Evolutionary conservation across 2,113 vertebrate species (phyloP), one percentile per base, ranked within the genome.

Genomic region (Orientallactaga bullata): DNA sequence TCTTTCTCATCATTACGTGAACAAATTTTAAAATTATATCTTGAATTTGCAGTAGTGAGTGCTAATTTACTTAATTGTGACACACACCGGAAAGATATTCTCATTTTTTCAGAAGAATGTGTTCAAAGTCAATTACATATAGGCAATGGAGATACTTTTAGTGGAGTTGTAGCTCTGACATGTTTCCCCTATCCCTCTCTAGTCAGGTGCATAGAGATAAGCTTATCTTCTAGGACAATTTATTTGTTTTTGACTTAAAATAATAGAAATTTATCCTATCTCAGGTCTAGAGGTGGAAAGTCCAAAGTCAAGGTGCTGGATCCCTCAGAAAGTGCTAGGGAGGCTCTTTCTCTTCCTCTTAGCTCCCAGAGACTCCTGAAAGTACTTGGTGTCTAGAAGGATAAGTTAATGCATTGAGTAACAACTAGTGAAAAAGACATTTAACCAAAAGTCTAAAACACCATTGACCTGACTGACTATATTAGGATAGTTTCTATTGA

Each of bases 131-230:
- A 79, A 2, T 63, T 92, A 18, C 7, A 28, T 66, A 42, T 83
- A 94, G 83, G 61, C 92, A 96, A 66, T 47, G 63, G 32, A 61
- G 47, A 90, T 51, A 93, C 69, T 58, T 91, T 80, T 61, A 86
- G 21, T 83, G 24, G 63, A 66, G 85, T 18, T 89, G n/a, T 26
- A 84, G 88, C 81, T 94, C 42, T 88, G 55, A 85, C 35, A 23
- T 87, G 42, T 94, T 60, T 12, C 77, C 26, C 39, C 42, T 72
- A 24, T 89, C 37, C 26, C 28, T 80, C 18, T 85, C 76, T 82
- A 30, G n/a, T 71, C 16, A 69, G 28, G 73, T 88, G 58, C 35
- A 89, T 73, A 83, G 80, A 77, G 20, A 94, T 85, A 88, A 95
- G 8, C 39, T 95, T 89, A 80, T 28, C 12, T 72, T 93, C 24